Base-by-base conservation (phyloP, 2,888 invertebrate genomes). In the Scaptomyza cyrtandrae region DNA sequence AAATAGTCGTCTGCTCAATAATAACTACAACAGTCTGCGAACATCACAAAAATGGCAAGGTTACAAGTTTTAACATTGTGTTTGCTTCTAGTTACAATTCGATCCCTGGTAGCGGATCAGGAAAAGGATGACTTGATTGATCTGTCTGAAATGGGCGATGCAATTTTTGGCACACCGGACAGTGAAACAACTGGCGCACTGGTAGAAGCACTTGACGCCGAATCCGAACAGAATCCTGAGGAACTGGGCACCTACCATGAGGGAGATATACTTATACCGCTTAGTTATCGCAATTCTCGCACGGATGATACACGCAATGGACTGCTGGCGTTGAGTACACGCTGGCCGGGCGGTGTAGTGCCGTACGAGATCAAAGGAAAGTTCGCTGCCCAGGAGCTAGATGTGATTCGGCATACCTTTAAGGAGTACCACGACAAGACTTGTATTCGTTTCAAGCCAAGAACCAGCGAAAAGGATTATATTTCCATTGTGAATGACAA, bases 201-300 rank as follows among this genome's bases (percentile, higher is more conserved):
- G 31, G 78, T 90, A 0, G 78, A 75, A 1, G 64, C 73, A 2
- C 69, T 76, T 33, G 64, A 61, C 6, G 62, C 46, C n/a, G 11
- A 46, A 0, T 84, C 69, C 0, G 35, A 43, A 0, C 92, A 94
- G 72, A 96, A 96, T 89, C 96, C 97, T 0, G 97, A 97, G 89
- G 97, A 97, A 88, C 90, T 95, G 81, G 96, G 97, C 0, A 94
- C 93, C n/a, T 97, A 96, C 86, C 93, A 94, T 0, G 95, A 97
- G 88, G 96, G 96, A 5, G 97, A 97, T 81, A 96, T 97, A 58
- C 91, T 96, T 19, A 94, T 95, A 70, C 95, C 95, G 0, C 37
- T 63, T 0, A 63, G 33, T 1, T 59, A 78, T 79, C 53, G 46
- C 0, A 33, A 66, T 16, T 78, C 87, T 10, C 61, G 64, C 6